A percentile compares a stretch with the other conserved stretches of the same genome.
Evolutionary conservation across 2,888 invertebrate genomes (phyloP).

Genomic region (Luffia ferchaultella): DNA sequence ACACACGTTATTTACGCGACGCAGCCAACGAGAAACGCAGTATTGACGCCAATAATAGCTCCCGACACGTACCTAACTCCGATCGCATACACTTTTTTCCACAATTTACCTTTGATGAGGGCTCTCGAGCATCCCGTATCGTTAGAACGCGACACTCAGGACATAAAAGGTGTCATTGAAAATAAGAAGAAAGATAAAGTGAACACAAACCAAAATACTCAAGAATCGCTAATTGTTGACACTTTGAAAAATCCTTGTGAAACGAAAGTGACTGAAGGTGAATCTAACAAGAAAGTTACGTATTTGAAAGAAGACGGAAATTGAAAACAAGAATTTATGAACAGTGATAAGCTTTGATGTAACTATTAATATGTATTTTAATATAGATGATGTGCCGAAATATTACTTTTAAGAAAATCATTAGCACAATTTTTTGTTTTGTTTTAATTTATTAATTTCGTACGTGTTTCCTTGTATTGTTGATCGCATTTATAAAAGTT

Average conservation of each 20-base stretch:
- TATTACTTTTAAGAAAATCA: too few relatives aligned
- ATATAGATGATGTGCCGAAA: too few relatives aligned
- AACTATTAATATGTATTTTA: too few relatives aligned
- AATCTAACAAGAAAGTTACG: too few relatives aligned
- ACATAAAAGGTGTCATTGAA: slow-evolving; percentile 19
- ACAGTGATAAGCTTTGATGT: too few relatives aligned
- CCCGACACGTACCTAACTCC: slow-evolving; percentile 34
- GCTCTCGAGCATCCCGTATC: slow-evolving; percentile 40
- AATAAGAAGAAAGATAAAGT: slow-evolving; percentile 6
- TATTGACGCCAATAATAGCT: slow-evolving; percentile 26
- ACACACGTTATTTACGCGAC: slow-evolving; percentile 15
- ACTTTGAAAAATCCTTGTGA: not conserved
- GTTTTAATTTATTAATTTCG: too few relatives aligned
- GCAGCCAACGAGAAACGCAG: slow-evolving; percentile 20
- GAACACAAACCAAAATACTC: not conserved
- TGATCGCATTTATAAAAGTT: too few relatives aligned
- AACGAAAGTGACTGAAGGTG: not conserved
- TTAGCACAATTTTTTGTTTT: too few relatives aligned
- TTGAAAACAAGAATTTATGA: too few relatives aligned
- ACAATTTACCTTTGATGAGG: slow-evolving; percentile 42
- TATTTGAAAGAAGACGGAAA: too few relatives aligned
- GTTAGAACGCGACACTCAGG: slow-evolving; percentile 24
- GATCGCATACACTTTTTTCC: slow-evolving; percentile 38
- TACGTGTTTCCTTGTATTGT: too few relatives aligned
- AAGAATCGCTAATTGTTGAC: not conserved